phyloP scores from a whole-genome alignment of 2,797 vertebrate genomes.

The Phataginus tricuspis region DNA sequence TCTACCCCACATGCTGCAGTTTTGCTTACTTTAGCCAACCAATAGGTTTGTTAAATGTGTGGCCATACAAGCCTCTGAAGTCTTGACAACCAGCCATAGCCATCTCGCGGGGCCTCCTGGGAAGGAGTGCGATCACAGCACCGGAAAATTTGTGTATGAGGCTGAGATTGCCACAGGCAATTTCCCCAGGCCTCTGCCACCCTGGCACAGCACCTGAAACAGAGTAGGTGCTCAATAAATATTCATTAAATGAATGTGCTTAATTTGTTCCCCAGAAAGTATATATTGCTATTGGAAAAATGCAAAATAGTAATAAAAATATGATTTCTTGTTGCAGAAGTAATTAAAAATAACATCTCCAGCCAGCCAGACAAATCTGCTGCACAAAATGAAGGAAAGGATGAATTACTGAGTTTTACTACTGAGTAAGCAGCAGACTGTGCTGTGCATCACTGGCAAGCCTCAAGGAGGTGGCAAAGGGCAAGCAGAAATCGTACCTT shows the following conservation, averaged over 20 bases:
- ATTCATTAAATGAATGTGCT: not conserved
- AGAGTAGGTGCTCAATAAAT: not conserved
- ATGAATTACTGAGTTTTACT: not conserved
- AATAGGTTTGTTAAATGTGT: not conserved
- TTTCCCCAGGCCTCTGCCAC: not conserved
- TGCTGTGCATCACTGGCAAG: not conserved
- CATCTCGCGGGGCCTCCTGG: not conserved
- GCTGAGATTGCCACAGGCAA: not conserved
- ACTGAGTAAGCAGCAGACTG: not conserved
- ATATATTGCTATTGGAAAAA: conserved; percentile 6
- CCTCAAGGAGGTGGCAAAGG: not conserved
- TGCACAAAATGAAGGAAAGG: not conserved
- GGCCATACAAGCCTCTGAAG: not conserved
- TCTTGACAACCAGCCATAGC: not conserved
- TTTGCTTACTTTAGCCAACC: not conserved
- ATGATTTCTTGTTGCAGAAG: not conserved
- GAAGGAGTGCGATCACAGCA: not conserved
- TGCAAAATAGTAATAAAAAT: not conserved
- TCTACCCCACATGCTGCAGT: not conserved
- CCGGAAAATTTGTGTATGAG: not conserved
- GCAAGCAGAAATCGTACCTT: not conserved
- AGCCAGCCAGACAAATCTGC: not conserved
- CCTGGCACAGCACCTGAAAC: not conserved
- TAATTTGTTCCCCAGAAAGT: not conserved
- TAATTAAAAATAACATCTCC: not conserved